Base-by-base conservation (phyloP, 2,888 invertebrate genomes). In the Myopa testacea region DNA sequence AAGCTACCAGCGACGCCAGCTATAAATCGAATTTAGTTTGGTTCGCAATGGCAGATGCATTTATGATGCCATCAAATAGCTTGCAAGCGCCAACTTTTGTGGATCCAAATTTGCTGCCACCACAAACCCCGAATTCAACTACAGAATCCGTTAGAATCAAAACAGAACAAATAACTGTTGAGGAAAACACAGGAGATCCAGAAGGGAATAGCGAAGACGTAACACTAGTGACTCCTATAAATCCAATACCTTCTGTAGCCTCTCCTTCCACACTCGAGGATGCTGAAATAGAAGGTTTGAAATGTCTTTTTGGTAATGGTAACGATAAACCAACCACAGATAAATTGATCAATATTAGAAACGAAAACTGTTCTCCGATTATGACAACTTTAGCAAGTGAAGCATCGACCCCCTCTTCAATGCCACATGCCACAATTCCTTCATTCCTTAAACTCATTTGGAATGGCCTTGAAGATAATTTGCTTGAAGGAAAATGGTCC, bases 401-500 rank as follows among this genome's bases (percentile, higher is more conserved):
- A 50, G 4, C 16, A 69, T 40, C 4, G 45, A n/a, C 10, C 38
- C 4, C 12, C 5, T 45, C 16, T 10, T 45, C 45, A 45, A 45
- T 45, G 45, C 45, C 6, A 45, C 10, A 10, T 45, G 7, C 6
- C 45, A 45, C 45, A 10, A 45, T 10, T 6, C 45, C 45, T 10
- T 45, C 62, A 4, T 19, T 12, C 4, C 19, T 78, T 6, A 84
- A 83, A 81, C 80, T 83, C 12, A 78, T 82, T 4, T 83, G 82
- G 82, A 82, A 83, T 58, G 83, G 82, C 4, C 78, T 84, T 7
- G 84, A 83, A 75, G 85, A 85, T 68, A 82, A 85, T 77, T 70
- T 85, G 3, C 78, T 84, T 14, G 83, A 83, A 38, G 84, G 83
- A 0, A 85, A 84, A 78, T 85, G 85, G 85, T 82, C 84, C n/a